Conservation (phyloP, 2,113 vertebrate species). For the Xiphias gladius region DNA sequence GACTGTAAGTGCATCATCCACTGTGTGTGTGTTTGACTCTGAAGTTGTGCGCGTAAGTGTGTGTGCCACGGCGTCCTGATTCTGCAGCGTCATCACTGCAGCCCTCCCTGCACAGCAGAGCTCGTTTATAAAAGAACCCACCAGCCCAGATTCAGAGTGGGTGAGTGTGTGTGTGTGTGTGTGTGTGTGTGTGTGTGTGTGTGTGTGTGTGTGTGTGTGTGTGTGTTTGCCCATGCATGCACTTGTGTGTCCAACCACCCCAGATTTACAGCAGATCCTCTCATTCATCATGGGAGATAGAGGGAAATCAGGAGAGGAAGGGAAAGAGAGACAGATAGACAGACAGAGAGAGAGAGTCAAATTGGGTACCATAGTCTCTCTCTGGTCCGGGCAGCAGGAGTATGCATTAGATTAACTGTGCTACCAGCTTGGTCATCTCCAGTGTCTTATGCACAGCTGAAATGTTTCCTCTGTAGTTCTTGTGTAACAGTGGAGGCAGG, state of each 20-base stretch:
- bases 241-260: conserved; percentile 51
- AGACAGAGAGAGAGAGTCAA: not conserved
- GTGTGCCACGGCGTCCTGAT: conserved; percentile 22
- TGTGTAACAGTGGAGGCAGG: not conserved
- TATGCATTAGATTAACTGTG: conserved; percentile 24
- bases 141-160: conserved; percentile 64
- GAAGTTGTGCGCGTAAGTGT: conserved; percentile 16
- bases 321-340: not conserved
- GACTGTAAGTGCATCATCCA: not conserved
- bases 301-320: conserved; percentile 23
- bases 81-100: conserved; percentile 74
- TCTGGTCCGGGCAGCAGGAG: conserved; percentile 14
- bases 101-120: conserved; percentile 69
- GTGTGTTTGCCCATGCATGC: conserved; percentile 38
- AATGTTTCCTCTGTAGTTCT: conserved; percentile 1
- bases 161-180: conserved; percentile 21
- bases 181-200: conserved; percentile 25
- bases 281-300: conserved; percentile 67
- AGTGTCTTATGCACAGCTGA: conserved; percentile 8
- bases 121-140: conserved; percentile 75
- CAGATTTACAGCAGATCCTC: conserved; percentile 65
- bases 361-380: conserved; percentile 14
- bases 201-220: conserved; percentile 21
- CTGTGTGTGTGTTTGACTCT: not conserved
- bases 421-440: conserved; percentile 30